These are phyloP conservation scores for Psylliodes chrysocephalus DNA, from an alignment of 2,888 invertebrate genomes.

Conservation along the genomic window DNA sequence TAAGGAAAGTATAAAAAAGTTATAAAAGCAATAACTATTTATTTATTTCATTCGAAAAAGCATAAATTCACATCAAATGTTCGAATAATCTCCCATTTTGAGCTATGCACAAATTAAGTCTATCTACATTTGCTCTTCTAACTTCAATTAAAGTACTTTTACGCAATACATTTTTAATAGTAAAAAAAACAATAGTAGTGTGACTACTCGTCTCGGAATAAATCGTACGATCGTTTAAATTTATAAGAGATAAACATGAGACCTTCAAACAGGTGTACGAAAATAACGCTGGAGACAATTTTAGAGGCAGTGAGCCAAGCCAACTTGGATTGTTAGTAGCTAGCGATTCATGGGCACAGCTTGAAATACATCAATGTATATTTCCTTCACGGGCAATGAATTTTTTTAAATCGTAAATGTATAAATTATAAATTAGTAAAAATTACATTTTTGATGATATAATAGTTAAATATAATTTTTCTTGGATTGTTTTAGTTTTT, in stretches of 20 bases:
- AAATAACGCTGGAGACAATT: slow-evolving; percentile 40
- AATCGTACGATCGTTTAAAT: slow-evolving; percentile 43
- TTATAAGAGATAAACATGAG: slow-evolving; percentile 24
- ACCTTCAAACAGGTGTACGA: slow-evolving; percentile 41
- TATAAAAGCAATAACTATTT: too few relatives aligned
- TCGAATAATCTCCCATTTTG: too few relatives aligned
- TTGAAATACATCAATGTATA: background rate
- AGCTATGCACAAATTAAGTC: too few relatives aligned
- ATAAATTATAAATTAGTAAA: background rate
- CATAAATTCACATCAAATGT: too few relatives aligned
- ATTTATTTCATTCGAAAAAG: too few relatives aligned
- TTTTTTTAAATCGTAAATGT: background rate
- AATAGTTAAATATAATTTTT: background rate
- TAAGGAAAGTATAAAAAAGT: too few relatives aligned
- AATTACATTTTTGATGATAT: background rate
- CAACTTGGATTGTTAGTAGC: slow-evolving; percentile 22
- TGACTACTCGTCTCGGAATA: background rate
- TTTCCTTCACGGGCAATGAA: slow-evolving; percentile 2
- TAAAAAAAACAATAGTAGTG: background rate
- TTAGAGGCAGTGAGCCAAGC: slow-evolving; percentile 26
- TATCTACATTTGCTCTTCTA: too few relatives aligned
- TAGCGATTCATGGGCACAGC: slow-evolving; percentile 14
- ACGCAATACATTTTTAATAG: background rate
- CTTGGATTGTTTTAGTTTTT: background rate
- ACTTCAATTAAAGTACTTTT: too few relatives aligned